These are phyloP conservation scores for Heliconius hewitsoni DNA, from an alignment of 1,140 invertebrate genomes.

Conservation along the genomic window DNA sequence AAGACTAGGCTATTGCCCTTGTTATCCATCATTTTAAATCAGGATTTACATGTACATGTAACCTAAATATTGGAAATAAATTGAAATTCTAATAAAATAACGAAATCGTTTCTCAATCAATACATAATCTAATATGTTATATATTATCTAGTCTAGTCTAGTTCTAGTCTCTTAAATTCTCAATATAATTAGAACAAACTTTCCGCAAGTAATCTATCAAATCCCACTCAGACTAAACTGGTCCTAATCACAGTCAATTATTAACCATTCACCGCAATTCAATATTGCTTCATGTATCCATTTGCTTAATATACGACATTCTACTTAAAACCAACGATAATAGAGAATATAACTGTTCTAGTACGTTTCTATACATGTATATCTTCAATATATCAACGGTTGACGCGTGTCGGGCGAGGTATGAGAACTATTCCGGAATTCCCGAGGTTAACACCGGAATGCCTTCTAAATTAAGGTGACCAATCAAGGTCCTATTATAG, in stretches of 20 bases:
- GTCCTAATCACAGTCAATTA: slow-evolving; percentile 24
- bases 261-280: slow-evolving; percentile 4
- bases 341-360: neutral
- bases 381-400: neutral
- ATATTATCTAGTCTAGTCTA: too few relatives aligned
- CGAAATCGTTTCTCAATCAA: neutral
- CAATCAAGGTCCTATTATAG: slow-evolving; percentile 51
- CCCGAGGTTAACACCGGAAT: slow-evolving; percentile 62
- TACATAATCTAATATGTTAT: too few relatives aligned
- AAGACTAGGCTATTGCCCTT: slow-evolving; percentile 24
- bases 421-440: slow-evolving; percentile 68
- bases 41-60: neutral
- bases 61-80: neutral
- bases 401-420: slow-evolving; percentile 42
- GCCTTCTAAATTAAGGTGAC: slow-evolving; percentile 64
- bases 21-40: slow-evolving; percentile 30
- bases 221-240: slow-evolving; percentile 3
- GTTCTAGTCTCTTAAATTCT: too few relatives aligned
- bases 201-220: neutral
- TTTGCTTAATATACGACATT: neutral
- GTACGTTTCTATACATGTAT: neutral
- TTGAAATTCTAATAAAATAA: neutral
- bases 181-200: neutral
- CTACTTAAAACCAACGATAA: neutral
- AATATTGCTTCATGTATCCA: neutral